Percentiles rank a stretch among this genome's conserved stretches.
These are phyloP conservation scores for Campoplex capitator DNA, from an alignment of 2,888 invertebrate genomes.

Conservation along the genomic window DNA sequence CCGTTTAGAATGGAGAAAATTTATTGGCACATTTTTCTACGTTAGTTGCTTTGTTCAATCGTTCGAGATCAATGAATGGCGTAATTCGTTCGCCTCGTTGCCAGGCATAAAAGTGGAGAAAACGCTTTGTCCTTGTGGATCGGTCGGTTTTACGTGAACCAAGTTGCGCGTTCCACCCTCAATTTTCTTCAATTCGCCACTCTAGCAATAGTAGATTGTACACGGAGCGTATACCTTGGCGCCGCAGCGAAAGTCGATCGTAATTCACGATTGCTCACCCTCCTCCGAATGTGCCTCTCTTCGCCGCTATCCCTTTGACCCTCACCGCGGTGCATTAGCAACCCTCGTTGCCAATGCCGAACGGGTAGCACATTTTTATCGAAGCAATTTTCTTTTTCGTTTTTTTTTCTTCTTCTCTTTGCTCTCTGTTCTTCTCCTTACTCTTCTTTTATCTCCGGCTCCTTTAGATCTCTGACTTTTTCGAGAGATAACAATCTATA, in stretches of 20 bases:
- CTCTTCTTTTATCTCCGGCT: conserved; percentile 18
- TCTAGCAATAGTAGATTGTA: conserved; percentile 49
- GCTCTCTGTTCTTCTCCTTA: neutral
- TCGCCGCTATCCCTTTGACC: conserved; percentile 53
- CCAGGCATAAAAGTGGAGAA: conserved; percentile 63
- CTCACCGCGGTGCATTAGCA: conserved; percentile 69
- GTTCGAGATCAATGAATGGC: conserved; percentile 61
- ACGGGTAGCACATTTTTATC: conserved; percentile 73
- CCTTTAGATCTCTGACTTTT: conserved; percentile 35
- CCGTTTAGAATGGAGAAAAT: conserved; percentile 29
- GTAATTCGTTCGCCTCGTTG: conserved; percentile 67
- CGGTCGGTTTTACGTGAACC: conserved; percentile 47
- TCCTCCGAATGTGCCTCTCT: conserved; percentile 27
- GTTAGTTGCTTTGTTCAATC: conserved; percentile 47
- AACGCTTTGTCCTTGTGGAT: conserved; percentile 64
- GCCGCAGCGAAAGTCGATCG: conserved; percentile 63
- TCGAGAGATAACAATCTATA: conserved; percentile 4
- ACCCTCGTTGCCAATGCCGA: conserved; percentile 73
- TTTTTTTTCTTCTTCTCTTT: conserved; percentile 38
- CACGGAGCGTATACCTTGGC: conserved; percentile 57
- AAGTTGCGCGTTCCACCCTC: conserved; percentile 60
- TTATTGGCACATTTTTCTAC: conserved; percentile 27
- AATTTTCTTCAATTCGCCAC: conserved; percentile 64
- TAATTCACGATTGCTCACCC: conserved; percentile 61
- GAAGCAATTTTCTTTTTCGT: conserved; percentile 72